Percentiles rank a stretch among this genome's conserved stretches.
Conservation (phyloP, 2,888 invertebrate species). For the Belgica antarctica region DNA sequence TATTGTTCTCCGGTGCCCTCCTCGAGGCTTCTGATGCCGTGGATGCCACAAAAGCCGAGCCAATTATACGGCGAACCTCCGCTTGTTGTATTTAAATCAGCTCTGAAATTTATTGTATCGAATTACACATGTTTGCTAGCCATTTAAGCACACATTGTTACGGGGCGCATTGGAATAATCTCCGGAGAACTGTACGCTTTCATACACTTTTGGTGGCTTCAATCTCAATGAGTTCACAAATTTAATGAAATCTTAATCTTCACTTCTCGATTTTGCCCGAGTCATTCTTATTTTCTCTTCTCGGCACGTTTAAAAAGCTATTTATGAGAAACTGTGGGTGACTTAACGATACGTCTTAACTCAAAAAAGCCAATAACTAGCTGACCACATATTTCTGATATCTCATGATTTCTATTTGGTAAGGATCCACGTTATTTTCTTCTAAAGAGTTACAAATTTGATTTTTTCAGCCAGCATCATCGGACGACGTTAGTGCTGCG, state of each 20-base stretch:
- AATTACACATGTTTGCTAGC: constrained; percentile 26
- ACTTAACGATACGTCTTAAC: constrained; percentile 33
- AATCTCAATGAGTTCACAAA: constrained; percentile 24
- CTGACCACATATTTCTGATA: constrained; percentile 37
- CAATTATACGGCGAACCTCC: constrained; percentile 17
- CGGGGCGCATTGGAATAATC: not conserved
- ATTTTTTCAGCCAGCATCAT: constrained; percentile 11
- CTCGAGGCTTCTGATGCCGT: not conserved
- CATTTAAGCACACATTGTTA: constrained; percentile 16
- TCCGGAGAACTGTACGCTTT: not conserved
- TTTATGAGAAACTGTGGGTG: constrained; percentile 43
- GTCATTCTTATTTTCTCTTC: constrained; percentile 29
- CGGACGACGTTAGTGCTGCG: constrained; percentile 17
- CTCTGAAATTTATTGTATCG: constrained; percentile 25
- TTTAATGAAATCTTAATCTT: constrained; percentile 30
- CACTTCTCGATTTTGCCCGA: constrained; percentile 16
- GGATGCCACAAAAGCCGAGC: constrained; percentile 6
- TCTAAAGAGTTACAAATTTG: constrained; percentile 17
- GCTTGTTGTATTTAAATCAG: constrained; percentile 28
- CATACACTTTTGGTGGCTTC: constrained; percentile 12
- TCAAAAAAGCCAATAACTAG: constrained; percentile 27
- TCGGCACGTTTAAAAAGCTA: constrained; percentile 29
- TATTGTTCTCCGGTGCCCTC: constrained; percentile 21
- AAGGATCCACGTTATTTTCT: constrained; percentile 31
- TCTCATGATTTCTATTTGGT: constrained; percentile 40